Conservation (phyloP, 2,113 vertebrate species). For the Sialia sialis region DNA sequence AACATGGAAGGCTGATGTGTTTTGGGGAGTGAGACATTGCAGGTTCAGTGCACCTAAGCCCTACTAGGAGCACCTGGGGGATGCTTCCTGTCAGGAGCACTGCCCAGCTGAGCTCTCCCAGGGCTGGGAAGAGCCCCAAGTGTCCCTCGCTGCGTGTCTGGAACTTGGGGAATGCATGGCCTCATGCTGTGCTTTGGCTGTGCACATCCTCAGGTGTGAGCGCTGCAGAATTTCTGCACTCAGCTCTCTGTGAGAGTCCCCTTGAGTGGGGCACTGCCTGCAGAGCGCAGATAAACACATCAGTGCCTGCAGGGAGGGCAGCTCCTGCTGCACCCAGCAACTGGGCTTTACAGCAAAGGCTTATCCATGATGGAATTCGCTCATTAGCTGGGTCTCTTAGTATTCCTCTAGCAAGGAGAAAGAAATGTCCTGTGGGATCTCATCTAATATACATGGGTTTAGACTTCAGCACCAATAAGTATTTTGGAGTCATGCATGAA, state of each 20-base stretch:
- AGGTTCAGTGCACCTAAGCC: not conserved
- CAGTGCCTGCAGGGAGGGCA: not conserved
- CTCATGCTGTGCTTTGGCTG: not conserved
- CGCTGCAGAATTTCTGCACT: slow-evolving; percentile 10
- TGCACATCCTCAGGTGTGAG: not conserved
- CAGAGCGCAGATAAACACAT: slow-evolving; percentile 9
- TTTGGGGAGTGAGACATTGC: not conserved
- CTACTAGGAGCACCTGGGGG: too few relatives aligned
- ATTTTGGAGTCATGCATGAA: too few relatives aligned
- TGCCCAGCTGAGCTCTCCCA: not conserved
- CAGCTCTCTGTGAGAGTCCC: not conserved
- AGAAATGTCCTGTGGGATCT: too few relatives aligned
- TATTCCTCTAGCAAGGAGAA: not conserved
- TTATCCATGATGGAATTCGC: not conserved
- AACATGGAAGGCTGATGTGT: not conserved
- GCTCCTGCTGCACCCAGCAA: not conserved
- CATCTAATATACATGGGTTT: too few relatives aligned
- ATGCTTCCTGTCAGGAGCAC: not conserved
- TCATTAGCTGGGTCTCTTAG: not conserved
- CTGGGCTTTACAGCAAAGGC: not conserved
- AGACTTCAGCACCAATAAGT: too few relatives aligned
- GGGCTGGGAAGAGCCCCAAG: not conserved
- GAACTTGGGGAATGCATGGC: not conserved
- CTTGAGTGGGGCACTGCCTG: not conserved
- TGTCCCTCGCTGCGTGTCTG: not conserved